Percentiles rank a stretch among this genome's conserved stretches.
These are phyloP conservation scores for Palloptera scutellata DNA, from an alignment of 2,888 invertebrate species.

Conservation along the genomic window DNA sequence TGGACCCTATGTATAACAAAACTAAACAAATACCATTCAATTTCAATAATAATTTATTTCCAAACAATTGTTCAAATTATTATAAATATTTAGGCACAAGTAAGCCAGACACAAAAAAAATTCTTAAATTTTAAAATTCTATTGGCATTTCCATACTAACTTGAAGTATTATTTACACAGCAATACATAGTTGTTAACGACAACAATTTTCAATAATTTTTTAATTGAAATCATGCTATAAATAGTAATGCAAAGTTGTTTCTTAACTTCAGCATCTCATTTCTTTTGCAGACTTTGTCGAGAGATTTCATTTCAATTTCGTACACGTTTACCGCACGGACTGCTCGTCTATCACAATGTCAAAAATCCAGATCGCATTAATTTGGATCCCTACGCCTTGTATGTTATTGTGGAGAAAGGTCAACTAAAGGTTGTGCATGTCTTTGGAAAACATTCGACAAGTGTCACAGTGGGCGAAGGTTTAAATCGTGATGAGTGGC, in stretches of 20 bases:
- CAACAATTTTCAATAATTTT: background rate
- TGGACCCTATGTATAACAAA: no score
- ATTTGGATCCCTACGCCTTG: slow-evolving; percentile 86
- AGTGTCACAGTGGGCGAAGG: slow-evolving; percentile 85
- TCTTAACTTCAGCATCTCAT: slow-evolving; percentile 6
- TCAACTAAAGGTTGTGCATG: slow-evolving; percentile 89
- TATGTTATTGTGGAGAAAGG: slow-evolving; percentile 93
- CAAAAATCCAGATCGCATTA: slow-evolving; percentile 80
- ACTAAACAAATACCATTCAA: no score
- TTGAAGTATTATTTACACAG: no score
- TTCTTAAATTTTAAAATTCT: no score
- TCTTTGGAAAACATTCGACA: slow-evolving; percentile 87
- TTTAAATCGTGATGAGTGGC: slow-evolving; percentile 89
- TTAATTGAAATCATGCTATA: background rate
- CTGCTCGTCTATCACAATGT: slow-evolving; percentile 90
- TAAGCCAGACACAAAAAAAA: no score
- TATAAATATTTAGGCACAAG: no score
- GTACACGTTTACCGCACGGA: slow-evolving; percentile 87
- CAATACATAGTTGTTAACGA: no score
- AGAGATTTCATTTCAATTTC: slow-evolving; percentile 88
- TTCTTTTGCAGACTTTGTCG: slow-evolving; percentile 74
- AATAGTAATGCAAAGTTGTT: background rate
- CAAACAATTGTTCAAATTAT: no score
- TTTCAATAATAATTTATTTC: no score
- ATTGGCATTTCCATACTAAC: no score